These are phyloP conservation scores for Spondyliosoma cantharus DNA, from an alignment of 2,797 vertebrate genomes.

Conservation along the genomic window DNA sequence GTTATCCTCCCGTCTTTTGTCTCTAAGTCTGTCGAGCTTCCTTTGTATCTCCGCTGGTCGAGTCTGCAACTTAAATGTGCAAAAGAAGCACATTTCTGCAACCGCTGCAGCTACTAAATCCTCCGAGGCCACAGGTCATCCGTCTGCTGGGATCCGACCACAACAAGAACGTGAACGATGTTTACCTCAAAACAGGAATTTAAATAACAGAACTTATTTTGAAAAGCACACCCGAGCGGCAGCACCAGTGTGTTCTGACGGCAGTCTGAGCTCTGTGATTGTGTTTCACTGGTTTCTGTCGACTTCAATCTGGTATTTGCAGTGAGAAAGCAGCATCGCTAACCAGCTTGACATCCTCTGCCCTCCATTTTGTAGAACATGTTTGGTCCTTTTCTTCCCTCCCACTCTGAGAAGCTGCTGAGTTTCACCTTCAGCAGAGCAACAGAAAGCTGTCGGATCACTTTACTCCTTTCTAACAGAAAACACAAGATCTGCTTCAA, in stretches of 20 bases:
- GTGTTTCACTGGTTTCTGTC: background rate
- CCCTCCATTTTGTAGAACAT: slow-evolving; percentile 35
- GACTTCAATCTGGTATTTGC: slow-evolving; percentile 2
- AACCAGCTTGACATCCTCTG: slow-evolving; percentile 45
- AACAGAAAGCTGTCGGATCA: background rate
- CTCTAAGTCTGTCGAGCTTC: background rate
- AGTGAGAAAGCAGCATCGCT: slow-evolving; percentile 25
- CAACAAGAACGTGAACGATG: background rate
- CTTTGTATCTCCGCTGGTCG: background rate
- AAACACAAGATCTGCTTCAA: no score
- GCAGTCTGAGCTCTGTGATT: background rate
- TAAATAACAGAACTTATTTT: background rate
- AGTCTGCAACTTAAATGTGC: background rate
- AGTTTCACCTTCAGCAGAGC: slow-evolving; percentile 1
- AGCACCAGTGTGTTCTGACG: background rate
- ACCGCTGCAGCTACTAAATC: background rate
- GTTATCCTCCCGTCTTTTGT: background rate
- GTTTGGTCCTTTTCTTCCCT: slow-evolving; percentile 29
- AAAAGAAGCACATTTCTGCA: background rate
- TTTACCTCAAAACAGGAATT: background rate
- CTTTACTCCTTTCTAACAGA: background rate
- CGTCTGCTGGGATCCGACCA: background rate
- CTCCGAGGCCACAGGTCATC: background rate
- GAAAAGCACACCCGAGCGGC: background rate
- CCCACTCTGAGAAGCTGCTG: background rate